Evolutionary conservation across 2,113 vertebrate species (phyloP).

Genomic region (Accipiter cooperii): DNA sequence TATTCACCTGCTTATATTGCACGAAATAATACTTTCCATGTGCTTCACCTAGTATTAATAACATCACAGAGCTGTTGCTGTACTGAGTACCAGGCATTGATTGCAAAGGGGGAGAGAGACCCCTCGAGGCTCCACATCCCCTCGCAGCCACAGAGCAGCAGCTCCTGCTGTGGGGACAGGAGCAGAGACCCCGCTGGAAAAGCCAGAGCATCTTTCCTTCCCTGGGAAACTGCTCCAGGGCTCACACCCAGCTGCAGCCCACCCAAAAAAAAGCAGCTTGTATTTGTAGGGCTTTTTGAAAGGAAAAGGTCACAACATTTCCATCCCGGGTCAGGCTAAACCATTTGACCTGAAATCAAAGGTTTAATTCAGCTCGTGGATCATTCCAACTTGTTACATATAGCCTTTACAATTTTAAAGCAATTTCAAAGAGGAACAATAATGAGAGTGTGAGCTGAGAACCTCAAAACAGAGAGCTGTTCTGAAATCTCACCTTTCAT

Average conservation of each 20-base stretch:
- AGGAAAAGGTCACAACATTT: neutral
- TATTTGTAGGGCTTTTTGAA: neutral
- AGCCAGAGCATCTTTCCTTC: neutral
- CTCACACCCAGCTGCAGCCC: neutral
- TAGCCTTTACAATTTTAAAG: neutral
- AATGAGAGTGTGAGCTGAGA: neutral
- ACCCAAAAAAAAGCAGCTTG: neutral
- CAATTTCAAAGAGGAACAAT: neutral
- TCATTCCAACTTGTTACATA: neutral
- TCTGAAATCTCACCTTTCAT: neutral
- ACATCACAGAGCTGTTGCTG: neutral
- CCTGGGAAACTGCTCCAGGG: neutral
- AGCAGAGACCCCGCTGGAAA: neutral
- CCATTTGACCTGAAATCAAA: neutral
- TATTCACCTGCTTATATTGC: neutral
- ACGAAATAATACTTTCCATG: neutral
- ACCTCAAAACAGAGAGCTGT: neutral
- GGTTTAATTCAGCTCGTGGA: neutral
- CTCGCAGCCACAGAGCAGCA: neutral
- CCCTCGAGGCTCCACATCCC: neutral
- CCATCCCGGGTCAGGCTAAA: neutral
- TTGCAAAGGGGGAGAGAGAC: neutral
- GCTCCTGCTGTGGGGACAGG: neutral
- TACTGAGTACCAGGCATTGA: accelerated
- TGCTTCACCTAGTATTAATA: neutral